A percentile compares a stretch with the other conserved stretches of the same genome.
phyloP scores from a whole-genome alignment of 2,113 vertebrate genomes.

The Marmota monax region DNA sequence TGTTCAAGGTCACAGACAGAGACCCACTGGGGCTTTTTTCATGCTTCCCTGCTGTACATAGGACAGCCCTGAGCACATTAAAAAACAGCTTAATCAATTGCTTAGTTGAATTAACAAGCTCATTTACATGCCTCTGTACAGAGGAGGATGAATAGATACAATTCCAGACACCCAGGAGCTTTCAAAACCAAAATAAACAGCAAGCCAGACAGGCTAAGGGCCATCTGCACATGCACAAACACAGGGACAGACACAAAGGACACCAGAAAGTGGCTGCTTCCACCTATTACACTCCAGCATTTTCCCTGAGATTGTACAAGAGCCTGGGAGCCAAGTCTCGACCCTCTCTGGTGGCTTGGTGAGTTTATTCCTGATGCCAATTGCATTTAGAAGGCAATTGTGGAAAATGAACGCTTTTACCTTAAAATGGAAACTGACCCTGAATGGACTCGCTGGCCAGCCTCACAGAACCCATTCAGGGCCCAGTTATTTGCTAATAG shows the following conservation, averaged over 20 bases:
- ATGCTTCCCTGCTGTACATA: slow-evolving; percentile 23
- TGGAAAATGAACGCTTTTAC: slow-evolving; percentile 29
- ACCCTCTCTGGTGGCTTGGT: background rate
- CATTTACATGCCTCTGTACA: slow-evolving; percentile 70
- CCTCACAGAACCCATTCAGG: background rate
- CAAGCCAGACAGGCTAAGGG: slow-evolving; percentile 62
- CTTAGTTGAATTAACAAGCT: slow-evolving; percentile 73
- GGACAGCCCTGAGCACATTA: slow-evolving; percentile 28
- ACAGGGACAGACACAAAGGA: slow-evolving; percentile 68
- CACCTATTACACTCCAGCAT: background rate
- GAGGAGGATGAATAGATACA: slow-evolving; percentile 56
- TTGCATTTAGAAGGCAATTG: background rate
- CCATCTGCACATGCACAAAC: slow-evolving; percentile 48
- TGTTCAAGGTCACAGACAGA: slow-evolving; percentile 36
- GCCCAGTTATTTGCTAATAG: background rate
- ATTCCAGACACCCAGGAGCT: slow-evolving; percentile 62
- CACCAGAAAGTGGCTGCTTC: background rate
- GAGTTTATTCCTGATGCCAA: background rate
- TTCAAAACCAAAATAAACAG: slow-evolving; percentile 72
- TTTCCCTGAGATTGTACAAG: background rate
- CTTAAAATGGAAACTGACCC: background rate
- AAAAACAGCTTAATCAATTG: slow-evolving; percentile 62
- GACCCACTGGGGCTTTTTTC: background rate
- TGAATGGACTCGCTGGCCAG: background rate
- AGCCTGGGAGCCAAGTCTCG: slow-evolving; percentile 9